Evolutionary conservation across 2,113 vertebrate species (phyloP).

Genomic region (Sphaerodactylus townsendi): DNA sequence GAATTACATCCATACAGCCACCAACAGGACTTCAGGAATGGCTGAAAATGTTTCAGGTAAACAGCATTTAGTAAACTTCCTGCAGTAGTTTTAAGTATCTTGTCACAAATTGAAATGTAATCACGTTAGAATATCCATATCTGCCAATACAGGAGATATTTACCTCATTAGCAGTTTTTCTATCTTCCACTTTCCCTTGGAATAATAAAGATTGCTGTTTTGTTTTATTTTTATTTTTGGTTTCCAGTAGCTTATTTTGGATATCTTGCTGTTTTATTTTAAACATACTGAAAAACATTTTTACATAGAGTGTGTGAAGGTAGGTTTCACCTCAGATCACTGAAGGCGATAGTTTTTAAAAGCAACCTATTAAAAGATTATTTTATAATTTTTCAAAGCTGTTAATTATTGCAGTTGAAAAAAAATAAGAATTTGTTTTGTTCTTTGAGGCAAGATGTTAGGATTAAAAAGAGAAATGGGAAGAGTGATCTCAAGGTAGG

Average conservation of each 20-base stretch:
- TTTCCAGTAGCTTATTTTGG: not conserved
- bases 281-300: not conserved
- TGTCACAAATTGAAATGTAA: not conserved
- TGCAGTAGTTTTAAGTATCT: not conserved
- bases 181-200: not conserved
- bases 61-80: not conserved
- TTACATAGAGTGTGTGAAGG: not conserved
- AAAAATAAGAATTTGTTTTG: constrained; percentile 32
- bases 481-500: not conserved
- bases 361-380: not conserved
- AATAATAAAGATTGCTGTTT: not conserved
- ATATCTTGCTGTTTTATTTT: not conserved
- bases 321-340: not conserved
- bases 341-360: not conserved
- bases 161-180: not conserved
- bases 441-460: not conserved
- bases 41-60: constrained; percentile 99
- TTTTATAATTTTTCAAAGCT: not conserved
- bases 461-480: not conserved
- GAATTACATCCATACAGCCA: constrained; percentile 95
- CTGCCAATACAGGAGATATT: not conserved
- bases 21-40: constrained; percentile 97
- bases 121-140: not conserved
- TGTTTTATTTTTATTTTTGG: not conserved
- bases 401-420: constrained; percentile 7